Evolutionary conservation across 2,113 vertebrate genomes (phyloP), one percentile per base, ranked within the genome.

Genomic region (Heterotilapia buettikoferi): DNA sequence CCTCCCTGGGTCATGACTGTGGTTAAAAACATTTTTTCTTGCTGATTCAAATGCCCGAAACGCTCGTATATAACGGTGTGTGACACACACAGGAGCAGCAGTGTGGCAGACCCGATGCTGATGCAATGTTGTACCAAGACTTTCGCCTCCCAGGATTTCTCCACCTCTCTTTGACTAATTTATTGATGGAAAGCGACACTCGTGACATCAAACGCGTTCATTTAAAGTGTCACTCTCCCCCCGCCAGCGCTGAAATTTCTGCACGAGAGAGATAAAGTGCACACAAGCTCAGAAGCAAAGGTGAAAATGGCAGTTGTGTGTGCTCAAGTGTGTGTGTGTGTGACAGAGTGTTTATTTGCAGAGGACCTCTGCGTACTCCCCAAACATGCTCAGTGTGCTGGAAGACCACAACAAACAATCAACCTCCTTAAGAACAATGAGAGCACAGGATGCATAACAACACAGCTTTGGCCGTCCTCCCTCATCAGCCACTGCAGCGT

Each of bases 351-450:
- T 93, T 95, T 93, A 89, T 90, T 92, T 89, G 88, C 12, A 81
- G 82, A 63, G 84, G 84, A 89, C 82, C 85, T 93, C 66, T 93
- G 94, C 90, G 88, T 93, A 84, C 90, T 93, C 90, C 91, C 84
- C 87, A 93, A 93, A 93, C 90, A 63, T 86, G 54, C 50, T 38
- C 86, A 73, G 79, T 63, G 82, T 80, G 84, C 68, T 40, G 76
- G 26, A 71, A 85, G 66, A 80, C 82, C 91, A 92, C 40, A 89
- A 91, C 87, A 95, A 94, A 93, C 92, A 94, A 88, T 85, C 88
- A 80, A 84, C 84, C 90, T 86, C 85, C 82, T 84, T n/a, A 9
- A 21, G 50, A 89, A 87, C 90, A 90, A 89, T 91, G 71, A 88
- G 47, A 36, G 59, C 5, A 36, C 63, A 57, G 80, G 80, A 82